These are phyloP conservation scores for Herpetotheres cachinnans DNA, from an alignment of 2,113 vertebrate genomes.

Conservation along the genomic window DNA sequence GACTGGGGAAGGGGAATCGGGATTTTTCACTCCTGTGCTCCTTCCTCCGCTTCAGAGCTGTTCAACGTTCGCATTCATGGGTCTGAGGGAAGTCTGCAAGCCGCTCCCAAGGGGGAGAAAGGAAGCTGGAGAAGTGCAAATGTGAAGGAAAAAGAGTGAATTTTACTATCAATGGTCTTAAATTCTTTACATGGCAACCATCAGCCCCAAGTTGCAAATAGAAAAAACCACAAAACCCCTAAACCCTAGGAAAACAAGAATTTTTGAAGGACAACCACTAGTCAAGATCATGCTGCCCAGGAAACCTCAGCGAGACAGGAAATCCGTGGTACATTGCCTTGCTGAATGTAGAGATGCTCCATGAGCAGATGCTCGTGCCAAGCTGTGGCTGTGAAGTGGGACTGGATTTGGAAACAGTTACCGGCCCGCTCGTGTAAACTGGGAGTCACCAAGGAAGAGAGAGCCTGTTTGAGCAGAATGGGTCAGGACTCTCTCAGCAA, in stretches of 20 bases:
- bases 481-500: too few species aligned
- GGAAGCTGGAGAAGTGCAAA: not conserved
- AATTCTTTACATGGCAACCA: not conserved
- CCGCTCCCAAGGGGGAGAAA: not conserved
- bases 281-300: not conserved
- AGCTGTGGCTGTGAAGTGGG: not conserved
- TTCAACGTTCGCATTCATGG: fast-evolving
- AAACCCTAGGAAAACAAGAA: too few species aligned
- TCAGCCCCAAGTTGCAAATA: not conserved
- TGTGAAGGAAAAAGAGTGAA: too few species aligned
- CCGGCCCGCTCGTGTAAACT: not conserved
- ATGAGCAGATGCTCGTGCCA: fast-evolving
- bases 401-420: not conserved
- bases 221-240: too few species aligned
- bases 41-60: not conserved
- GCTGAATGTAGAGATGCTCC: not conserved
- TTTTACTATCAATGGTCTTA: not conserved
- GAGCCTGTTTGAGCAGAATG: not conserved
- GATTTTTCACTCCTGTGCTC: not conserved
- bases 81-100: not conserved
- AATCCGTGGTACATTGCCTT: fast-evolving
- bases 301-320: too few species aligned
- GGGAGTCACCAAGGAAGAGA: too few species aligned
- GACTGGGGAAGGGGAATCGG: not conserved
- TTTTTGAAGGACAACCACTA: not conserved